phyloP scores from a whole-genome alignment of 1,140 invertebrate genomes.

The Lepidurus packardi region DNA sequence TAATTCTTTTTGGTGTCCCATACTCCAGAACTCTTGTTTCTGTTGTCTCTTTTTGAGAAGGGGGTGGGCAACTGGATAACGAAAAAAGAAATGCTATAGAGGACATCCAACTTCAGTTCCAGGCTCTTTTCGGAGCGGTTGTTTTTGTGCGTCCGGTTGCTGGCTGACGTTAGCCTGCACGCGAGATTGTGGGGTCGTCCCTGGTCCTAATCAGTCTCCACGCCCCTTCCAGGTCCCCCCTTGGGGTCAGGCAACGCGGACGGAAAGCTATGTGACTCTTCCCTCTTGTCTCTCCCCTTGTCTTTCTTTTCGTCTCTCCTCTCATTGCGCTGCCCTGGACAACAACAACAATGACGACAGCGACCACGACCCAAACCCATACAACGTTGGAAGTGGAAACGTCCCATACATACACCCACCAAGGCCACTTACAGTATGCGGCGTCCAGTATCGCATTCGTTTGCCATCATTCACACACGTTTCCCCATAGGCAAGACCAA shows the following conservation, averaged over 20 bases:
- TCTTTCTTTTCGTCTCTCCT: neutral
- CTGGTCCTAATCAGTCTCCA: slow-evolving; percentile 21
- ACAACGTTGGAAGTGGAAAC: neutral
- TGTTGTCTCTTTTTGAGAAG: too few species aligned
- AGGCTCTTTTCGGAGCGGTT: slow-evolving; percentile 1
- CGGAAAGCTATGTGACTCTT: slow-evolving; percentile 7
- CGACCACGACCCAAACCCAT: neutral
- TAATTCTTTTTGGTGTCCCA: too few species aligned
- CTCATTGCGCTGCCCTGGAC: neutral
- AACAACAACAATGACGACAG: neutral
- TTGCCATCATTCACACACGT: slow-evolving; percentile 19
- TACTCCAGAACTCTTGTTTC: too few species aligned
- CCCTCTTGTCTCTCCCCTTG: neutral
- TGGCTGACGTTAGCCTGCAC: slow-evolving; percentile 9
- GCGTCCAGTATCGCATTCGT: slow-evolving; percentile 14
- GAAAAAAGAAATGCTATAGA: too few species aligned
- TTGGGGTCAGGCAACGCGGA: slow-evolving; percentile 8
- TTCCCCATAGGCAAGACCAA: neutral
- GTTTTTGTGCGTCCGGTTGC: slow-evolving; percentile 20
- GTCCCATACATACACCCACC: slow-evolving; percentile 5
- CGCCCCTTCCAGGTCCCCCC: slow-evolving; percentile 19
- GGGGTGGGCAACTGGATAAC: too few species aligned
- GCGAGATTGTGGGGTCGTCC: slow-evolving; percentile 20
- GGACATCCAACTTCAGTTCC: neutral
- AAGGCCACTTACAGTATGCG: neutral